These are phyloP conservation scores for Pagrus major DNA, from an alignment of 2,113 vertebrate genomes.

Conservation along the genomic window DNA sequence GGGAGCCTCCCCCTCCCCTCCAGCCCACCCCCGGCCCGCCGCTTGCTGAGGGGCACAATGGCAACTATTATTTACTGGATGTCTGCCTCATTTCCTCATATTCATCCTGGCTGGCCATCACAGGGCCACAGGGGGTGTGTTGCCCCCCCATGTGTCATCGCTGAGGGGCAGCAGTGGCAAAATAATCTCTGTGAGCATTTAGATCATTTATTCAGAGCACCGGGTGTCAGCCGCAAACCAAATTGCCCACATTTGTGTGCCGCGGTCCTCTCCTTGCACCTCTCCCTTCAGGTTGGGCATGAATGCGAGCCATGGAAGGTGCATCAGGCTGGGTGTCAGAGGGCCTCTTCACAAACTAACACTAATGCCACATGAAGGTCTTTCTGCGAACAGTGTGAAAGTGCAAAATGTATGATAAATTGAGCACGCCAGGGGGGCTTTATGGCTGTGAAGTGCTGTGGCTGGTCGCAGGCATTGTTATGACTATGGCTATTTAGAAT, in stretches of 20 bases:
- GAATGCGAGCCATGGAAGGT: constrained; percentile 61
- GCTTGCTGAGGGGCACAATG: constrained; percentile 78
- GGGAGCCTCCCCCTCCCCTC: constrained; percentile 25
- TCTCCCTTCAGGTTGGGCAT: constrained; percentile 68
- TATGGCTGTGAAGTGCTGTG: constrained; percentile 57
- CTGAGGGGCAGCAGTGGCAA: constrained; percentile 78
- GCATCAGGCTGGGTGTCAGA: constrained; percentile 66
- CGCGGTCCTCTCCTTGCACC: constrained; percentile 20
- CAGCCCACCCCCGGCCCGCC: constrained; percentile 33
- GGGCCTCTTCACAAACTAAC: constrained; percentile 64
- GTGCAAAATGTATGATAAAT: constrained; percentile 80
- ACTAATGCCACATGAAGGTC: constrained; percentile 75
- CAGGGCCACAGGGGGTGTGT: constrained; percentile 59
- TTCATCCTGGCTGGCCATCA: constrained; percentile 76
- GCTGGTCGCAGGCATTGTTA: constrained; percentile 72
- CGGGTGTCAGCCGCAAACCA: constrained; percentile 76
- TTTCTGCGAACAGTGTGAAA: constrained; percentile 70
- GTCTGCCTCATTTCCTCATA: constrained; percentile 85
- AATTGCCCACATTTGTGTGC: constrained; percentile 66
- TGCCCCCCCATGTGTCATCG: constrained; percentile 62
- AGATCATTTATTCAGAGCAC: constrained; percentile 80
- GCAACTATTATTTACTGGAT: constrained; percentile 85
- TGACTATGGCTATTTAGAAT: constrained; percentile 71
- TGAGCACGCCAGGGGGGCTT: constrained; percentile 68
- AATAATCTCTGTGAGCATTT: constrained; percentile 80